Base-by-base conservation (phyloP, 2,797 vertebrate genomes). In the Siniperca undulata region DNA sequence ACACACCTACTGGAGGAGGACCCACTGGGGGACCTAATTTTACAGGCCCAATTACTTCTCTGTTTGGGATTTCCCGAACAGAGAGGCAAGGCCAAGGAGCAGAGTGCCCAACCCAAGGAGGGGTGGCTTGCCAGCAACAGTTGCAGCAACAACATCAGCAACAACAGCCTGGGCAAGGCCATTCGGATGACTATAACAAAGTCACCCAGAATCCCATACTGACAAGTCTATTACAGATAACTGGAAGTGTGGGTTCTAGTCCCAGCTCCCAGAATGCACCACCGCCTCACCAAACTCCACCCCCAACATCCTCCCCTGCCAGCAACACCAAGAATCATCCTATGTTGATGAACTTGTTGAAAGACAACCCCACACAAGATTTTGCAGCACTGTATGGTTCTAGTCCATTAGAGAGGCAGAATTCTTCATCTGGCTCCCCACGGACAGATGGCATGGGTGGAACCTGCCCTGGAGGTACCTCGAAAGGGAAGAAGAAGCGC, bases 271-370 rank as follows among this genome's bases (percentile, higher is more conserved):
- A 98, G 92, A 95, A 94, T 91, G 92, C 93, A 78, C 93, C 91
- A 55, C 90, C 93, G 86, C 98, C 98, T 72, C 98, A 98, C 88
- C 98, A 99, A 90, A 99, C 98, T 48, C 97, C 99, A 74, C 98
- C 99, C 53, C 96, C 97, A 62, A 98, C 98, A 78, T 98, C 99
- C 62, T 99, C 98, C 59, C 98, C 98, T 77, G 98, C 99, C 82
- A 97, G 98, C 96, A 99, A 99, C 95, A 99, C 99, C 90, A 99
- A 99, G 95, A 99, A 99, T 92, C 98, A 99, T 93, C 98, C 98
- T 86, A 99, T 99, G 98, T 93, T 99, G 90, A 99, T 99, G 99
- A 99, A 99, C 92, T 94, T 99, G 83, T 95, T 99, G 85, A 99
- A 99, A 91, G 98, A 99, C 94, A 99, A 99, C 93, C 97, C 98